Evolutionary conservation across 2,113 vertebrate genomes (phyloP), one percentile per base, ranked within the genome.

Genomic region (Lagenorhynchus albirostris): DNA sequence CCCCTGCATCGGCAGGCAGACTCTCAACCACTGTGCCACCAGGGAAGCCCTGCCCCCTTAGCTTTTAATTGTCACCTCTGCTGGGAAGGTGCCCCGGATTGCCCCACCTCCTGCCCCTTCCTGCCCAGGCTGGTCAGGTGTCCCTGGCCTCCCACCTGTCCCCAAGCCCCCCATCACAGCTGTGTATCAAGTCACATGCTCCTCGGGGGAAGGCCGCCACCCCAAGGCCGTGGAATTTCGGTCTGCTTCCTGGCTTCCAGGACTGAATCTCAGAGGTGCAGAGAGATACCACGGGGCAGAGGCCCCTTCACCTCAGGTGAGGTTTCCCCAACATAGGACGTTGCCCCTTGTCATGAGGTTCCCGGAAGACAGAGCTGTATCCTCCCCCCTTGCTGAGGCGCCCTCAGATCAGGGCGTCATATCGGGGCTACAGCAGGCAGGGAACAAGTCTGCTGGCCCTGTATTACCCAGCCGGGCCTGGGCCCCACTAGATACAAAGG

Each of bases 291-390:
- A 15, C 3, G 9, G n/a, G 31, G 41, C 31, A 17, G 77, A 82
- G 62, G 38, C 31, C 44, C 3, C 36, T 38, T 96, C 50, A 18
- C 38, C 89, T 53, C 71, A 81, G 44, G 25, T 6, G 0, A 25
- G 58, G n/a, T 6, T 71, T 47, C 50, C 44, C 76, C 4, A 18
- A 44, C 41, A 21, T 6, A 31, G 95, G 96, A 96, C 97, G 92
- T 29, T 87, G 87, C 31, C 68, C 86, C 6, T 1, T 13, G 3
- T 47, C 38, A 38, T 2, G 50, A 58, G 88, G 70, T 41, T 68
- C 33, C 82, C 4, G 13, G 65, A 41, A 1, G 15, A 38, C 5
- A 33, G 25, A 67, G 29, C 26, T 15, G 33, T 21, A 11, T 9
- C 20, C 14, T 38, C 63, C 18, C 33, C 8, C 6, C 1, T 9